Evolutionary conservation across 2,797 vertebrate genomes (phyloP).

Genomic region (Bovichtus diacanthus): DNA sequence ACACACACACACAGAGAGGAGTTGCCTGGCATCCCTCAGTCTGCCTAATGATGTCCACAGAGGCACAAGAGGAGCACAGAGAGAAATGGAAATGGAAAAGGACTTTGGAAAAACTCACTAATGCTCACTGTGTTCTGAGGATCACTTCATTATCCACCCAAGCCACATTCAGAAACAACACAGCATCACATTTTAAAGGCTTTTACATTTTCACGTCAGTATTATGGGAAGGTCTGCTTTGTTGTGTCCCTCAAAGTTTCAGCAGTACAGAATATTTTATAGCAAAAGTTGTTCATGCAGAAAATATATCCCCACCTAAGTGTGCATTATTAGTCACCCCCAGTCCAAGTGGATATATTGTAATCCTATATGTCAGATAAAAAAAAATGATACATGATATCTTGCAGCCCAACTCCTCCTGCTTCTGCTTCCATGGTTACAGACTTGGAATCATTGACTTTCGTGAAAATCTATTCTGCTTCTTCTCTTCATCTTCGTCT

Average conservation of each 20-base stretch:
- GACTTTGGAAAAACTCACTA: slow-evolving; percentile 22
- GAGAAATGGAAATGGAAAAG: slow-evolving; percentile 44
- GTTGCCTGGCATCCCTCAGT: slow-evolving; percentile 21
- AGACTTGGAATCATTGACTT: not conserved
- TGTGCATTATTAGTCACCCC: not conserved
- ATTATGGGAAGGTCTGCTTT: not conserved
- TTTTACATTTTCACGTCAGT: not conserved
- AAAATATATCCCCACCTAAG: not conserved
- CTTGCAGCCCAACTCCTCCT: not conserved
- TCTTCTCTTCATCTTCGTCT: slow-evolving; percentile 5
- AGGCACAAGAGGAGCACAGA: not conserved
- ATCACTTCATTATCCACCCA: slow-evolving; percentile 22
- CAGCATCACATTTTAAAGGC: not conserved
- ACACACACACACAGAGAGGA: not conserved
- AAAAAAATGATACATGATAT: not conserved
- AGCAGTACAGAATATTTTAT: not conserved
- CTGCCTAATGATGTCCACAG: slow-evolving; percentile 47
- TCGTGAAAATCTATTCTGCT: not conserved
- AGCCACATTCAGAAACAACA: slow-evolving; percentile 16
- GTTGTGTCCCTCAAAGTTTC: not conserved
- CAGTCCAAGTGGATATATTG: not conserved
- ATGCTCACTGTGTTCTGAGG: slow-evolving; percentile 13
- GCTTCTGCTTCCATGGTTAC: not conserved
- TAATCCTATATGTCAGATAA: not conserved
- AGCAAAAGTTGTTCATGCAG: not conserved